phyloP scores from a whole-genome alignment of 2,888 invertebrate genomes.

The Osedax fenrisi region DNA sequence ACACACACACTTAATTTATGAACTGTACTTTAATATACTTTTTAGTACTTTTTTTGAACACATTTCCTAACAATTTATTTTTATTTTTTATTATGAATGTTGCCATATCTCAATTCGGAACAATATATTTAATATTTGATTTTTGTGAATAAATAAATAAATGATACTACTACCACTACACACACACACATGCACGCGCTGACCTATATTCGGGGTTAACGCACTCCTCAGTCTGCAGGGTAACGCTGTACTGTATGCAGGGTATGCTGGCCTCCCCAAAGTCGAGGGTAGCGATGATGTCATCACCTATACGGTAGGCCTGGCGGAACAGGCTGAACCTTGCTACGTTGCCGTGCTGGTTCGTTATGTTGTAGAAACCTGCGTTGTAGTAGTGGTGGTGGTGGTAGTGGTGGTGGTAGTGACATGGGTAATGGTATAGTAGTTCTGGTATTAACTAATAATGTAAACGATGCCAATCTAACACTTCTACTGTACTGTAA shows the following conservation, averaged over 20 bases:
- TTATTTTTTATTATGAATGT: too few relatives aligned
- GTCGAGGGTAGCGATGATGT: constrained; percentile 88
- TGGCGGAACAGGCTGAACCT: constrained; percentile 86
- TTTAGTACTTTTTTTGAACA: too few relatives aligned
- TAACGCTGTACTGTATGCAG: constrained; percentile 75
- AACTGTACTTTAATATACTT: too few relatives aligned
- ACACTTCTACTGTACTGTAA: too few relatives aligned
- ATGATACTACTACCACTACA: too few relatives aligned
- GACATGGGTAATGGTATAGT: background rate
- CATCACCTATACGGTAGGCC: constrained; percentile 88
- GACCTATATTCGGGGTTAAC: background rate
- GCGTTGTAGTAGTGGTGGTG: constrained; percentile 20
- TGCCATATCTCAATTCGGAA: too few relatives aligned
- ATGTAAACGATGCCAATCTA: background rate
- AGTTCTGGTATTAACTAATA: background rate
- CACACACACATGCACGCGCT: background rate
- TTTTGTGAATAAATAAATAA: too few relatives aligned
- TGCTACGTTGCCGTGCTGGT: constrained; percentile 77
- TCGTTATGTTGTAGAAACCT: constrained; percentile 53
- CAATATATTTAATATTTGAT: too few relatives aligned
- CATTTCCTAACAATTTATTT: too few relatives aligned
- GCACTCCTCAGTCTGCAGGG: constrained; percentile 82
- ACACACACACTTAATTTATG: too few relatives aligned
- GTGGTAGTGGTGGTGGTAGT: background rate
- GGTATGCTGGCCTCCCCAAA: constrained; percentile 77